phyloP scores from a whole-genome alignment of 2,113 vertebrate species.

The Calonectris borealis region DNA sequence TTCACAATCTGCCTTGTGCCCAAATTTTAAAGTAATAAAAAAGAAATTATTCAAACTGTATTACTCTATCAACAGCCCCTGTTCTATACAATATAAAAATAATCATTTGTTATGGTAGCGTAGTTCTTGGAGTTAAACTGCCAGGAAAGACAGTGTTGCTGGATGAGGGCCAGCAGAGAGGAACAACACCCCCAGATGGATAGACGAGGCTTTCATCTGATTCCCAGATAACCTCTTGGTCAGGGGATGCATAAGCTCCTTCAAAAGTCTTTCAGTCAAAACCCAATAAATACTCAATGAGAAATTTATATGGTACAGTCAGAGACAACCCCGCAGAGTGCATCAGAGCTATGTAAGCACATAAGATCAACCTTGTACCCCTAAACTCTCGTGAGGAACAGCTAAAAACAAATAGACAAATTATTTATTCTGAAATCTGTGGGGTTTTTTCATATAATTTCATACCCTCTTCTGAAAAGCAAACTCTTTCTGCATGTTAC shows the following conservation, averaged over 20 bases:
- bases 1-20: neutral
- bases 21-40: neutral
- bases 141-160: neutral
- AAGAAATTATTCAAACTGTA: neutral
- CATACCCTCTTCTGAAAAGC: neutral
- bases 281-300: neutral
- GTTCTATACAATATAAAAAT: neutral
- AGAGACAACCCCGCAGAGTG: neutral
- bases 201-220: neutral
- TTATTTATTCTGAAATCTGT: neutral
- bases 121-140: neutral
- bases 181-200: constrained; percentile 20
- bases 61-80: neutral
- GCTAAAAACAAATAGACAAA: neutral
- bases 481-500: neutral
- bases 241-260: neutral
- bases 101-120: neutral
- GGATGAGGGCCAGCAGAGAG: neutral
- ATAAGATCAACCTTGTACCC: neutral
- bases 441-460: neutral
- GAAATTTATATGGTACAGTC: neutral
- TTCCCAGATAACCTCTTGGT: neutral
- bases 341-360: neutral
- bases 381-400: neutral
- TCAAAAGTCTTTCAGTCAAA: constrained; percentile 34